Conservation (phyloP, 2,888 invertebrate genomes). For the Zeuzera pyrina region DNA sequence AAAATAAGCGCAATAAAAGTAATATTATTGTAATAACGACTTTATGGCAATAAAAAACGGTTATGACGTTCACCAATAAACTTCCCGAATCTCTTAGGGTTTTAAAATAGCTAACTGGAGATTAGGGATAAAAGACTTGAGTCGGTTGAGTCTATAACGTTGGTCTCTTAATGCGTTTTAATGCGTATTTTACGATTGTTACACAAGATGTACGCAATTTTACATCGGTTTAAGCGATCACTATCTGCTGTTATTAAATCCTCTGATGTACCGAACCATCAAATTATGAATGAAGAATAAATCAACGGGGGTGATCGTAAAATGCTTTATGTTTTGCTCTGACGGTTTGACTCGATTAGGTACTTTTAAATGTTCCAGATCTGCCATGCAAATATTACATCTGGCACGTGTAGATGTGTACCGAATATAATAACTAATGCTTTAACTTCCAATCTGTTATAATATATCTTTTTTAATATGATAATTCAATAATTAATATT, state of each 20-base stretch:
- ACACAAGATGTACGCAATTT: slow-evolving; percentile 66
- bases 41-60: slow-evolving; percentile 62
- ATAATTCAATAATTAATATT: too few species aligned
- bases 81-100: slow-evolving; percentile 49
- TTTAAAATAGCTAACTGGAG: slow-evolving; percentile 66
- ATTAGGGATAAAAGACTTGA: slow-evolving; percentile 61
- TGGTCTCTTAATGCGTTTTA: slow-evolving; percentile 66
- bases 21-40: slow-evolving; percentile 62
- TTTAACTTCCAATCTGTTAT: too few species aligned
- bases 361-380: too few species aligned
- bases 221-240: slow-evolving; percentile 64
- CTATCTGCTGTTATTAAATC: slow-evolving; percentile 68
- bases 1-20: slow-evolving; percentile 53
- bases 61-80: slow-evolving; percentile 65
- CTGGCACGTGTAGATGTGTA: too few species aligned
- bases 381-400: too few species aligned
- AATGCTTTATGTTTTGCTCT: slow-evolving; percentile 67
- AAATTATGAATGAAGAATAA: slow-evolving; percentile 71
- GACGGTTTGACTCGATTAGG: too few species aligned
- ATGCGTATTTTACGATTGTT: slow-evolving; percentile 72
- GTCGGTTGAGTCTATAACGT: slow-evolving; percentile 43
- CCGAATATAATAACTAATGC: too few species aligned
- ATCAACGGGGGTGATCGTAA: slow-evolving; percentile 66
- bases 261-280: slow-evolving; percentile 67
- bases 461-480: too few species aligned